Percentiles rank a stretch among this genome's conserved stretches.
These are phyloP conservation scores for Merluccius polli DNA, from an alignment of 2,797 vertebrate genomes.

Conservation along the genomic window DNA sequence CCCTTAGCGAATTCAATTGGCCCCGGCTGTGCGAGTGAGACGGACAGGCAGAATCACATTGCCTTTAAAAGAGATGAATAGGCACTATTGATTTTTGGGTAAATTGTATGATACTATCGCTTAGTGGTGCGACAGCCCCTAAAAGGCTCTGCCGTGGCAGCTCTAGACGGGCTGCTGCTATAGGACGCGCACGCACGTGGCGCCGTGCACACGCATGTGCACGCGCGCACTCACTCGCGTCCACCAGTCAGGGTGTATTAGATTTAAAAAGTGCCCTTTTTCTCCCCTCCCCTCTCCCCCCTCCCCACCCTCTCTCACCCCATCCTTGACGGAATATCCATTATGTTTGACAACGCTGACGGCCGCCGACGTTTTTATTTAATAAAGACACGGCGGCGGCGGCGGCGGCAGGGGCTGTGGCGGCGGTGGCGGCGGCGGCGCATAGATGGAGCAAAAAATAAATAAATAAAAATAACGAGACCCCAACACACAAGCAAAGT, in stretches of 20 bases:
- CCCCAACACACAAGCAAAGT: conserved; percentile 71
- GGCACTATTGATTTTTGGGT: conserved; percentile 65
- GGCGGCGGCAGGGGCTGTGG: too few species aligned
- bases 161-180: conserved; percentile 63
- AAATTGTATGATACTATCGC: conserved; percentile 72
- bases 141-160: conserved; percentile 55
- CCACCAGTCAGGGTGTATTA: conserved; percentile 64
- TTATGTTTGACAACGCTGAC: conserved; percentile 74
- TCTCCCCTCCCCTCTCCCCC: conserved; percentile 61
- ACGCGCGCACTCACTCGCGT: conserved; percentile 24
- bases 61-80: conserved; percentile 62
- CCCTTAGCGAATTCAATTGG: conserved; percentile 38
- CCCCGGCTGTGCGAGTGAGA: conserved; percentile 46
- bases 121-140: conserved; percentile 58
- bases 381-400: conserved; percentile 73
- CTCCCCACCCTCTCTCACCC: background rate
- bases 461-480: conserved; percentile 50
- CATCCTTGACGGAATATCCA: conserved; percentile 73
- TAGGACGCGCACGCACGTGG: conserved; percentile 8
- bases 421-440: conserved; percentile 41
- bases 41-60: conserved; percentile 50
- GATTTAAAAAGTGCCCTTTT: conserved; percentile 68
- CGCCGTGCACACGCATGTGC: conserved; percentile 41
- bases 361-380: conserved; percentile 79
- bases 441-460: background rate